Evolutionary conservation across 2,113 vertebrate genomes (phyloP).

Genomic region (Microcebus murinus): DNA sequence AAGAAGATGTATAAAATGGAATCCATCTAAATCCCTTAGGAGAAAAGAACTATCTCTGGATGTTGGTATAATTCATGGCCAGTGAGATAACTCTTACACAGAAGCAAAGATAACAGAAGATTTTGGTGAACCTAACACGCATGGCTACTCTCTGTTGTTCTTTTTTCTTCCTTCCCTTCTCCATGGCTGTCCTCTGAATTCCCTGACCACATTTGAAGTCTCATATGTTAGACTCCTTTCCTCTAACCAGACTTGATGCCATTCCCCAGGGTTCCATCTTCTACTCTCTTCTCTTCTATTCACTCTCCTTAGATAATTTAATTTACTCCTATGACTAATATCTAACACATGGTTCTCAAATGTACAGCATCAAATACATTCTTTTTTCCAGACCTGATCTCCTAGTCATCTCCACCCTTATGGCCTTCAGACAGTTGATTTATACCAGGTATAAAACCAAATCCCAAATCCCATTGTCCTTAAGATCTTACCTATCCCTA

Average conservation of each 20-base stretch:
- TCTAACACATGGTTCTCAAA: not conserved
- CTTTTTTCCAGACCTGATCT: not conserved
- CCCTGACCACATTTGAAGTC: not conserved
- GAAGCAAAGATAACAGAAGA: not conserved
- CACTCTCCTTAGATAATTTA: not conserved
- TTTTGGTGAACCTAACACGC: not conserved
- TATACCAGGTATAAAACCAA: not conserved
- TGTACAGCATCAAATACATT: not conserved
- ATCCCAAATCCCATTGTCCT: not conserved
- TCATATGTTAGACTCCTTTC: not conserved
- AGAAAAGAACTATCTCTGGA: not conserved
- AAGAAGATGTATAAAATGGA: not conserved
- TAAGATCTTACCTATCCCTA: not conserved
- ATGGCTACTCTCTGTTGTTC: not conserved
- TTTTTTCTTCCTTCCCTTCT: not conserved
- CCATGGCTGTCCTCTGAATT: not conserved
- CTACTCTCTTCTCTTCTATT: not conserved
- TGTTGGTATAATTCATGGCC: not conserved
- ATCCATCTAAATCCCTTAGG: not conserved
- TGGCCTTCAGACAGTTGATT: not conserved
- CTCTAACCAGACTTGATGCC: not conserved
- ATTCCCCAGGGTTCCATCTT: not conserved
- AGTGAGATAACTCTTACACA: not conserved
- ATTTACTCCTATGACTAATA: not conserved
- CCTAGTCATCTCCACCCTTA: not conserved